Evolutionary conservation across 2,888 invertebrate genomes (phyloP).

Genomic region (Drosophila acutilabella): DNA sequence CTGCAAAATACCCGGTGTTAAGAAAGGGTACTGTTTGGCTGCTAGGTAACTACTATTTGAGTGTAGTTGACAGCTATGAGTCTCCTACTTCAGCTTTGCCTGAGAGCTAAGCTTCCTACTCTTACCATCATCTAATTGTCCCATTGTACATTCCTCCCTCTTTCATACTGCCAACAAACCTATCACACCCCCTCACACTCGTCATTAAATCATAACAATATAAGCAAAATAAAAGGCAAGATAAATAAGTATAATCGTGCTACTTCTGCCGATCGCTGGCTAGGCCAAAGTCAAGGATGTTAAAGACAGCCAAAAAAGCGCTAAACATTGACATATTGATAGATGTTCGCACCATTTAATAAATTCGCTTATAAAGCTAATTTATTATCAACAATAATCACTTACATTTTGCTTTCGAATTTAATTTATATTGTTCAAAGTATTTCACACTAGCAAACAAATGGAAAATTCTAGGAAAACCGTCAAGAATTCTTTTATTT

Average conservation of each 20-base stretch:
- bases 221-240: conserved; percentile 5
- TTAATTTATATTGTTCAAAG: conserved; percentile 14
- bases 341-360: background rate
- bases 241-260: conserved; percentile 15
- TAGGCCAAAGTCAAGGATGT: conserved; percentile 59
- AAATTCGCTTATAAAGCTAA: background rate
- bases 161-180: too few relatives aligned
- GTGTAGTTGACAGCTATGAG: too few relatives aligned
- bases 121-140: background rate
- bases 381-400: background rate
- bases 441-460: conserved; percentile 5
- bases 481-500: background rate
- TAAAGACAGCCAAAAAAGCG: conserved; percentile 1
- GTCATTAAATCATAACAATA: too few relatives aligned
- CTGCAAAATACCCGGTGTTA: background rate
- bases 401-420: conserved; percentile 46
- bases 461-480: conserved; percentile 12
- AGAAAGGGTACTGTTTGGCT: background rate
- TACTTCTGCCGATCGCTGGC: conserved; percentile 26
- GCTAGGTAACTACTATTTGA: background rate
- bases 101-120: background rate
- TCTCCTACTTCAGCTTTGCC: too few relatives aligned
- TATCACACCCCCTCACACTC: too few relatives aligned
- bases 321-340: conserved; percentile 14
- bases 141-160: background rate